These are phyloP conservation scores for Platycercus adscitus DNA, from an alignment of 2,113 vertebrate genomes.

Conservation along the genomic window DNA sequence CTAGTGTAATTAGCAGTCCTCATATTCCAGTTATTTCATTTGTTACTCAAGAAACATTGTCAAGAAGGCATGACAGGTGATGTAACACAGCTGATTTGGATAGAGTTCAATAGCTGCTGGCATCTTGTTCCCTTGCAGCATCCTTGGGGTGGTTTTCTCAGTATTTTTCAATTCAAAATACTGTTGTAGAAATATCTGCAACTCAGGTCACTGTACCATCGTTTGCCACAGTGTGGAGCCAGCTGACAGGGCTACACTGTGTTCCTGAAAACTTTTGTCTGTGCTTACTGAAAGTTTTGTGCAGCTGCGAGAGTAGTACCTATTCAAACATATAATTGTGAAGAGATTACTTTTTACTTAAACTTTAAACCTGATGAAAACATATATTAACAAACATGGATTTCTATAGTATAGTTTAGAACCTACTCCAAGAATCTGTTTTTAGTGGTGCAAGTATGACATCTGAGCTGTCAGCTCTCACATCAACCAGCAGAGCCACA, in stretches of 20 bases:
- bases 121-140: neutral
- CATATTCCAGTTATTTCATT: neutral
- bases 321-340: neutral
- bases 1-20: neutral
- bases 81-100: neutral
- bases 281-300: neutral
- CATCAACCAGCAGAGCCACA: neutral
- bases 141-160: neutral
- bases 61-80: neutral
- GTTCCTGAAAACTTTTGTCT: neutral
- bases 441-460: neutral
- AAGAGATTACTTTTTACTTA: neutral
- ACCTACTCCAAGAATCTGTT: neutral
- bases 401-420: neutral
- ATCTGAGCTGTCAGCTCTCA: neutral
- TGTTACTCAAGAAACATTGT: neutral
- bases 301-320: neutral
- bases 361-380: neutral
- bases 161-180: neutral
- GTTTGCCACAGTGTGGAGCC: neutral
- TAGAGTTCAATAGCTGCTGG: neutral
- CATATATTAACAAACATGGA: neutral
- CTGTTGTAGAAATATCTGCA: neutral
- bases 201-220: accelerated
- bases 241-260: neutral